Percentiles rank a stretch among this genome's conserved stretches.
Evolutionary conservation across 2,888 invertebrate species (phyloP).

Genomic region (Melangyna quadrimaculata): DNA sequence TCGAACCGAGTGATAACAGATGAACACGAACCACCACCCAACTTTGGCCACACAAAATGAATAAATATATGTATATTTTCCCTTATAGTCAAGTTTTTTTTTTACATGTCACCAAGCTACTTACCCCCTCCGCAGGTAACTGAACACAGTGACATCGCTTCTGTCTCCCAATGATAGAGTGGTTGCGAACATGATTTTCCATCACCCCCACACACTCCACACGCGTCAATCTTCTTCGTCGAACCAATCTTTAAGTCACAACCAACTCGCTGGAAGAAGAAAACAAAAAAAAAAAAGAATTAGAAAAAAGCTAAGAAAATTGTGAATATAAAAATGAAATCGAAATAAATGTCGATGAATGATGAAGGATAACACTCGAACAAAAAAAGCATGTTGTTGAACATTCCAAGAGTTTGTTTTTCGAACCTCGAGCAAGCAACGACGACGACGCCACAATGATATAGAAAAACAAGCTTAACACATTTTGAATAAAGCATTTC

Average conservation of each 20-base stretch:
- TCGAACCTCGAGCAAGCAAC: background rate
- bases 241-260: constrained; percentile 96
- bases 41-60: constrained; percentile 39
- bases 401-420: constrained; percentile 51
- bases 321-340: constrained; percentile 42
- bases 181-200: constrained; percentile 92
- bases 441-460: constrained; percentile 21
- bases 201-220: constrained; percentile 96
- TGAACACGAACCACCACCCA: constrained; percentile 55
- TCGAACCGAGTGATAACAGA: constrained; percentile 49
- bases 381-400: constrained; percentile 37
- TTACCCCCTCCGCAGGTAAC: constrained; percentile 97
- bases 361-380: constrained; percentile 64
- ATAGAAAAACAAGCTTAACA: constrained; percentile 54
- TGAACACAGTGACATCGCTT: constrained; percentile 92
- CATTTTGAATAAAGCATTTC: constrained; percentile 62
- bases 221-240: constrained; percentile 90
- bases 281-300: constrained; percentile 22
- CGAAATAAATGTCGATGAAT: constrained; percentile 56
- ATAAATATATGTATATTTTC: background rate
- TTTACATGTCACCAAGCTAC: constrained; percentile 74
- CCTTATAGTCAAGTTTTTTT: background rate
- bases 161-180: constrained; percentile 93
- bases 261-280: constrained; percentile 89
- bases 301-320: constrained; percentile 32